A percentile compares a stretch with the other conserved stretches of the same genome.
phyloP scores from a whole-genome alignment of 2,797 vertebrate species.

The Pseudomugil gertrudae region DNA sequence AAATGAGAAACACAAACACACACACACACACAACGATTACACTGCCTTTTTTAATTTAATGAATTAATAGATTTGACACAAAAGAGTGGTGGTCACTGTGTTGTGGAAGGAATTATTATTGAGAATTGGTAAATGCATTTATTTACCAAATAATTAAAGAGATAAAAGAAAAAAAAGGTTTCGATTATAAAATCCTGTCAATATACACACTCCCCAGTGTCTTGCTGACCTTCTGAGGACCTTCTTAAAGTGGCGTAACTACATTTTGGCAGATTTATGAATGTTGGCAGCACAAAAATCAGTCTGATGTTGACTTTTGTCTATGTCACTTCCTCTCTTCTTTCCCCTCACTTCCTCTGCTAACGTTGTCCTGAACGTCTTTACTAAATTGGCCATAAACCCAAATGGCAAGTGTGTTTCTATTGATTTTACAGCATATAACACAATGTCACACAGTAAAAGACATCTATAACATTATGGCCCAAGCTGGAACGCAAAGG shows the following conservation, averaged over 20 bases:
- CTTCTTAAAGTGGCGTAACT: too few relatives aligned
- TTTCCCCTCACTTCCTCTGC: not conserved
- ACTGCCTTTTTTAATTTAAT: not conserved
- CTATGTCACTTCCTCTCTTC: not conserved
- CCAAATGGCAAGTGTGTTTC: too few relatives aligned
- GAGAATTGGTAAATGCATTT: not conserved
- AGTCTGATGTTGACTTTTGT: not conserved
- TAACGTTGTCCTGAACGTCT: not conserved
- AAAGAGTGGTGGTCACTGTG: not conserved
- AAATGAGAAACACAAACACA: slow-evolving; percentile 2
- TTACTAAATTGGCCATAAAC: not conserved
- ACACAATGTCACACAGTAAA: too few relatives aligned
- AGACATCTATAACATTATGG: too few relatives aligned
- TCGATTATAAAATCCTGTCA: not conserved
- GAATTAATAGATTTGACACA: not conserved
- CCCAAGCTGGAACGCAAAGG: too few relatives aligned
- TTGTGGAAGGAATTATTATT: not conserved
- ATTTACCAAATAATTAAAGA: not conserved
- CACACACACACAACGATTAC: not conserved
- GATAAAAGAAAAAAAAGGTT: not conserved
- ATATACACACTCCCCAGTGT: not conserved
- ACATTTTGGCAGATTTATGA: too few relatives aligned
- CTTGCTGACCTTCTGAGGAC: not conserved
- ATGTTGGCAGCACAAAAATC: not conserved
- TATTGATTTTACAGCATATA: too few relatives aligned